Conservation (phyloP, 2,888 invertebrate species). For the Nudaria mundana region DNA sequence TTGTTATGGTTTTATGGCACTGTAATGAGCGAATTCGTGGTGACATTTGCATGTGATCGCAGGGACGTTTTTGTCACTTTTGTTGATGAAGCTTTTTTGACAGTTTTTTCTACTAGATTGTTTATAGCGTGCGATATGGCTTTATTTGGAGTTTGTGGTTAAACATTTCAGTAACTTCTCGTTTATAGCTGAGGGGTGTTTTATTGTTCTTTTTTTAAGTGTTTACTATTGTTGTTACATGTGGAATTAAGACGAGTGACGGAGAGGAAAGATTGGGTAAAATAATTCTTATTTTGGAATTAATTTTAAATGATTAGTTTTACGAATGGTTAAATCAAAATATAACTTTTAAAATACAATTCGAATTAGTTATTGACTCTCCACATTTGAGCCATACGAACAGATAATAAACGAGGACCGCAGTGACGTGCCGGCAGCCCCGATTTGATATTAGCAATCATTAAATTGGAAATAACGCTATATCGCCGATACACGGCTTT, state of each 20-base stretch:
- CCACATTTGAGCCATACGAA: slow-evolving; percentile 38
- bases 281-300: slow-evolving; percentile 1
- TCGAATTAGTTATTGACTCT: slow-evolving; percentile 35
- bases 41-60: slow-evolving; percentile 77
- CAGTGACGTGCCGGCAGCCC: slow-evolving; percentile 67
- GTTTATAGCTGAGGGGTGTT: slow-evolving; percentile 69
- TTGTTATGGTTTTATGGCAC: slow-evolving; percentile 76
- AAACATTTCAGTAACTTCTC: slow-evolving; percentile 72
- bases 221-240: slow-evolving; percentile 47
- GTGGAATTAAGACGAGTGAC: slow-evolving; percentile 45
- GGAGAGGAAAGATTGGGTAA: slow-evolving; percentile 13
- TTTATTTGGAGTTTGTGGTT: slow-evolving; percentile 75
- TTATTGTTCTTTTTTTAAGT: slow-evolving; percentile 59
- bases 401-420: slow-evolving; percentile 57
- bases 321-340: too few species aligned
- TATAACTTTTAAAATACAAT: slow-evolving; percentile 33
- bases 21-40: slow-evolving; percentile 71
- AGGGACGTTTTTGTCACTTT: slow-evolving; percentile 70
- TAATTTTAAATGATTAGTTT: neutral
- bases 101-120: slow-evolving; percentile 55
- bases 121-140: slow-evolving; percentile 64
- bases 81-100: slow-evolving; percentile 70
- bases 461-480: slow-evolving; percentile 81
- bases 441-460: slow-evolving; percentile 78
- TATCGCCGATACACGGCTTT: slow-evolving; percentile 76